phyloP scores from a whole-genome alignment of 2,113 vertebrate species.

The Notarius quadriscutis region DNA sequence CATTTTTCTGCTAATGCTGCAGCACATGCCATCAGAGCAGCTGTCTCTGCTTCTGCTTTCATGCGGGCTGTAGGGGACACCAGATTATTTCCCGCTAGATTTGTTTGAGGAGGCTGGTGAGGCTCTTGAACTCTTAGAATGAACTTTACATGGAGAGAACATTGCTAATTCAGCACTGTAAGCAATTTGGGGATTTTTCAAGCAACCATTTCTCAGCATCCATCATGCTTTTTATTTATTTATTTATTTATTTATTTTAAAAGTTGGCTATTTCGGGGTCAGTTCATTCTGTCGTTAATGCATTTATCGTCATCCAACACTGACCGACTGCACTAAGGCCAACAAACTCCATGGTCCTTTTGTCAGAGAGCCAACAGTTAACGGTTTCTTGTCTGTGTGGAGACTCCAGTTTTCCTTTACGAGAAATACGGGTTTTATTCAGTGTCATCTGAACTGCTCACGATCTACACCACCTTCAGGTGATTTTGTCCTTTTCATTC shows the following conservation, averaged over 20 bases:
- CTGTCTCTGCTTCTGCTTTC: not conserved
- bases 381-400: not conserved
- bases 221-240: not conserved
- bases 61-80: not conserved
- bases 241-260: no score
- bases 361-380: not conserved
- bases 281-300: not conserved
- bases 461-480: not conserved
- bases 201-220: not conserved
- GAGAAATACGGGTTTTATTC: not conserved
- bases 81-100: not conserved
- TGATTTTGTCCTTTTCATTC: not conserved
- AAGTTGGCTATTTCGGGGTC: not conserved
- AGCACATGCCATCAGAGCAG: not conserved
- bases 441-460: not conserved
- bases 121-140: not conserved
- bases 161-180: not conserved
- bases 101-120: not conserved
- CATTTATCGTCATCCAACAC: not conserved
- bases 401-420: not conserved
- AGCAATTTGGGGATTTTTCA: not conserved
- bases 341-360: not conserved
- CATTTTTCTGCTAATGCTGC: not conserved
- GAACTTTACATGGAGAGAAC: not conserved
- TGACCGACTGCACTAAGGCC: no score